phyloP scores from a whole-genome alignment of 2,113 vertebrate species.

The Siphamia tubifer region DNA sequence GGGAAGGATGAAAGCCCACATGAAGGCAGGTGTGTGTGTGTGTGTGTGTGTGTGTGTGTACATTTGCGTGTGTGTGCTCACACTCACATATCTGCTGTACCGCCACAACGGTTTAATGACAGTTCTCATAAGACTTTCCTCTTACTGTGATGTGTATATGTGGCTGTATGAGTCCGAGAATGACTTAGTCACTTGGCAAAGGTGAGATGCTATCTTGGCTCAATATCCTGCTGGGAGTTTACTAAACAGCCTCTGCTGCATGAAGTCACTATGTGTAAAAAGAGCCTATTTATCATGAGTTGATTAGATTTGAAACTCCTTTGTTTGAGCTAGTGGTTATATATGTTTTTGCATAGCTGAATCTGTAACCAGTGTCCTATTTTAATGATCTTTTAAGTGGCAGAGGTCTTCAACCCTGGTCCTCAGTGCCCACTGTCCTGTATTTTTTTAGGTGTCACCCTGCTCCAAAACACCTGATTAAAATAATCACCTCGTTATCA shows the following conservation, averaged over 20 bases:
- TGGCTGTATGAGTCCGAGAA: conserved; percentile 5
- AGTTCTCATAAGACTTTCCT: conserved; percentile 58
- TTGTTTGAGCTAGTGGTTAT: no score
- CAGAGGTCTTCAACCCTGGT: no score
- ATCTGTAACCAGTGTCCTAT: no score
- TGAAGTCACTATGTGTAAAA: not conserved
- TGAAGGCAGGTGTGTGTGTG: not conserved
- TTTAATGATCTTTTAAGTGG: no score
- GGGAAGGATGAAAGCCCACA: conserved; percentile 2
- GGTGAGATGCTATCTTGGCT: conserved; percentile 65
- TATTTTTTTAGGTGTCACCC: no score
- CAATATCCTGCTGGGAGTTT: conserved; percentile 56
- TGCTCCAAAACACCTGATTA: no score
- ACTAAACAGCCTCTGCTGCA: conserved; percentile 23
- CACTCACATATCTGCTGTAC: not conserved
- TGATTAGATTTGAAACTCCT: not conserved
- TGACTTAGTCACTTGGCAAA: conserved; percentile 58
- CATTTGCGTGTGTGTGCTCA: not conserved
- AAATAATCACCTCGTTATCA: no score
- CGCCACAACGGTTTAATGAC: conserved; percentile 64
- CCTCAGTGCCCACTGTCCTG: no score
- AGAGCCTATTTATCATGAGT: not conserved
- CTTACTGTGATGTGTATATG: conserved; percentile 42
- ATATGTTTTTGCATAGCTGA: no score
- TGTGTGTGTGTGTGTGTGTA: no score